Percentiles rank a stretch among this genome's conserved stretches.
These are phyloP conservation scores for Tragelaphus eurycerus DNA, from an alignment of 2,797 vertebrate genomes.

Conservation along the genomic window DNA sequence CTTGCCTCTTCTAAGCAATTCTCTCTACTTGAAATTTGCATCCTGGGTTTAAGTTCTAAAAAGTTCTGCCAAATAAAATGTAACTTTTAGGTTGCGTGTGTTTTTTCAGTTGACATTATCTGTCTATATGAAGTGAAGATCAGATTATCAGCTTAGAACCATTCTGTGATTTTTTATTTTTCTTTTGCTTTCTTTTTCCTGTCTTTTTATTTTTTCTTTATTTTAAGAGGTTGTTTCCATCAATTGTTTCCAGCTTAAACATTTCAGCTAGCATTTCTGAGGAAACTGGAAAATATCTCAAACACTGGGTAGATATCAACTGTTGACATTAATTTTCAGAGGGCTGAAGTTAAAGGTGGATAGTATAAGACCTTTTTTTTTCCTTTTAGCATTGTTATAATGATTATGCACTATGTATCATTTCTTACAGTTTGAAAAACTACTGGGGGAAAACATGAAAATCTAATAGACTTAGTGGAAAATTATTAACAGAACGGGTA, in stretches of 20 bases:
- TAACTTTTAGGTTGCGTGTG: neutral
- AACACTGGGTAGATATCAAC: neutral
- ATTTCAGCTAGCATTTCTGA: neutral
- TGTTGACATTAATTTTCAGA: neutral
- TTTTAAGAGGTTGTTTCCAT: neutral
- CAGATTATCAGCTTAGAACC: neutral
- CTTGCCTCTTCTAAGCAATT: neutral
- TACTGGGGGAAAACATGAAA: conserved; percentile 23
- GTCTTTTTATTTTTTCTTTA: neutral
- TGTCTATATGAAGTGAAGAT: neutral
- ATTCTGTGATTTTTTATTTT: neutral
- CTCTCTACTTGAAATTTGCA: neutral
- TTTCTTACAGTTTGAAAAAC: neutral
- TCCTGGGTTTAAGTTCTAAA: neutral
- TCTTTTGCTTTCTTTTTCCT: neutral
- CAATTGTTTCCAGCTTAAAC: neutral
- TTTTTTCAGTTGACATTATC: neutral
- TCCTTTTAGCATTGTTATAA: neutral
- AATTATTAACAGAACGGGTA: neutral
- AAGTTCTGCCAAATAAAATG: neutral
- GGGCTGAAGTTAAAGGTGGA: neutral
- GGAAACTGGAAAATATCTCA: neutral
- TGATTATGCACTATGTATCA: neutral
- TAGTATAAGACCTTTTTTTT: neutral
- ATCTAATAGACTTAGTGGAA: neutral